Evolutionary conservation across 30 jellyfish, hydroid and myxozoan genomes (phyloP).

Genomic region (Aurelia coerulea): DNA sequence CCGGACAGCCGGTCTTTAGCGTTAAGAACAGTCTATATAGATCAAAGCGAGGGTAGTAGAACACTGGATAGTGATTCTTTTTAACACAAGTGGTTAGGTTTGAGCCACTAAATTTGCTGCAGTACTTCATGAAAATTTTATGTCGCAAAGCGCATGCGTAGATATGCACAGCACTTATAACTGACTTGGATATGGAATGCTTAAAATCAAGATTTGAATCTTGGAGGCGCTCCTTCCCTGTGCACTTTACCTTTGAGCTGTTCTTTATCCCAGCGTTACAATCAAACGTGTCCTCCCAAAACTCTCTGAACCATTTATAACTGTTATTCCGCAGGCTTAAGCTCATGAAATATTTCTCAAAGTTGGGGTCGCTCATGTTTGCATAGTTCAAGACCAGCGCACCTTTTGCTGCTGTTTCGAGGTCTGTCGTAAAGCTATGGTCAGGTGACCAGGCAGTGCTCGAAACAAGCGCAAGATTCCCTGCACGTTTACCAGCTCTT

Average conservation of each 20-base stretch:
- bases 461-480: slow-evolving; percentile 12
- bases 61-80: background rate
- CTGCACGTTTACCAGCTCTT: slow-evolving; percentile 22
- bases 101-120: background rate
- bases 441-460: slow-evolving; percentile 32
- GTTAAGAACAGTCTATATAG: background rate
- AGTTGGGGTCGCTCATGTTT: background rate
- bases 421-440: slow-evolving; percentile 3
- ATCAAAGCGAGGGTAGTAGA: background rate
- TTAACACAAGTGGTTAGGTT: background rate
- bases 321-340: slow-evolving; percentile 21
- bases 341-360: slow-evolving; percentile 26
- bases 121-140: background rate
- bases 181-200: slow-evolving; percentile 2
- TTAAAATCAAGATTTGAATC: background rate
- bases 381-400: slow-evolving; percentile 40
- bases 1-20: background rate
- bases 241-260: slow-evolving; percentile 5
- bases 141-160: slow-evolving; percentile 17
- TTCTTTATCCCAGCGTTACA: slow-evolving; percentile 2
- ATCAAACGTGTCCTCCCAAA: slow-evolving; percentile 59
- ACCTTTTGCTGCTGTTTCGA: slow-evolving; percentile 59
- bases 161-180: slow-evolving; percentile 31
- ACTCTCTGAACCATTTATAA: slow-evolving; percentile 64
- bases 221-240: slow-evolving; percentile 28